A percentile compares a stretch with the other conserved stretches of the same genome.
Evolutionary conservation across 2,113 vertebrate species (phyloP).

Genomic region (Bostrychus sinensis): DNA sequence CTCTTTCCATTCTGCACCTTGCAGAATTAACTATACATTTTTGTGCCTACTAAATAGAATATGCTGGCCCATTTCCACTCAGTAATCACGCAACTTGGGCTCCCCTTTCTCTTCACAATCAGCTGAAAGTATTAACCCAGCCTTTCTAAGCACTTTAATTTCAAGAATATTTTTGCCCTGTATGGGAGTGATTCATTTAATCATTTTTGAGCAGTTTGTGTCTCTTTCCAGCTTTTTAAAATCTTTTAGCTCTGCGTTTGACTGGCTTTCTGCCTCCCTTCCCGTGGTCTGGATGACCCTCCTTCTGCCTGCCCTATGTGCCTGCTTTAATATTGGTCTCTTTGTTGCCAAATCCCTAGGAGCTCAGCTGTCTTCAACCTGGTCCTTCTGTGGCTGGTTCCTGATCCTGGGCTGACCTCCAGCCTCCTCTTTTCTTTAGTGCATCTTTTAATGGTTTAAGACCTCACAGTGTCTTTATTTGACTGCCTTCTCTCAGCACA

Average conservation of each 20-base stretch:
- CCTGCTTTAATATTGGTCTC: background rate
- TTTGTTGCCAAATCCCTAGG: background rate
- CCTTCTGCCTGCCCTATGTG: background rate
- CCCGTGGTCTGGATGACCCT: background rate
- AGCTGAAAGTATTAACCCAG: background rate
- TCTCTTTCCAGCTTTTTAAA: background rate
- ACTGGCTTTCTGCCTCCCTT: background rate
- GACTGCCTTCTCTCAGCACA: background rate
- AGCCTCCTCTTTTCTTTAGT: slow-evolving; percentile 3
- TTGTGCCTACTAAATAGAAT: slow-evolving; percentile 12
- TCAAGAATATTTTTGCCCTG: too few relatives aligned
- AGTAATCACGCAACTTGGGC: background rate
- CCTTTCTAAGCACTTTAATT: too few relatives aligned
- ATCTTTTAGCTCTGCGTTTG: background rate
- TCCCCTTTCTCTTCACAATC: background rate
- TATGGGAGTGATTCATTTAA: too few relatives aligned
- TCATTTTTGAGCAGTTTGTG: background rate
- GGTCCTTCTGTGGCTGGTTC: background rate
- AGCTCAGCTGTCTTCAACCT: background rate
- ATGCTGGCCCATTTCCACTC: background rate
- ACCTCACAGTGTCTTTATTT: background rate
- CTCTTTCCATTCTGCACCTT: slow-evolving; percentile 12
- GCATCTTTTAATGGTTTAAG: too few relatives aligned
- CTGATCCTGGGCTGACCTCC: slow-evolving; percentile 4
- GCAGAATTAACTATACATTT: slow-evolving; percentile 24